Evolutionary conservation across 2,888 invertebrate genomes (phyloP), one percentile per base, ranked within the genome.

Genomic region (Amitus sp.): DNA sequence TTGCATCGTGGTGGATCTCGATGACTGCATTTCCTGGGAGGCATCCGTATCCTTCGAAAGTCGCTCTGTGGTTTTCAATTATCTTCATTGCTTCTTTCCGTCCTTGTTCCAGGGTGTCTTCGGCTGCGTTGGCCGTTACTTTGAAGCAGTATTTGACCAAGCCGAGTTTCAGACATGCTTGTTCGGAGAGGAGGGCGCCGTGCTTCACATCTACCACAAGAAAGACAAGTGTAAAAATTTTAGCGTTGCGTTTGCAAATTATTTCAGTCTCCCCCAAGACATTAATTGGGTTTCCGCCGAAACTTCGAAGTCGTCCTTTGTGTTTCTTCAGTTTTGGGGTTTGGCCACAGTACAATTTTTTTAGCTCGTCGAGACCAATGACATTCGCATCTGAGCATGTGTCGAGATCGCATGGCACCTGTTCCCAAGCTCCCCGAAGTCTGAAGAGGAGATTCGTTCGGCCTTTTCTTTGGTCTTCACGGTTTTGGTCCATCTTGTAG

Each of bases 371-470:
- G 27, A 28, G 47, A 1, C 53, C 47, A 12, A 53, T 47, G 2
- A 54, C 47, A 33, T 40, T 47, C 3, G 40, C 47, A 10, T 54
- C 47, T 5, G 40, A 47, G 19, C 47, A 17, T 0, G 53, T 47
- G 19, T 47, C 53, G 5, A 54, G 18, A 6, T 54, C 53, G 47
- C 47, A 54, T 1, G 17, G 9, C 1, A 54, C 40, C 12, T 10
- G 5, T 28, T 39, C 19, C 53, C 47, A 54, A 10, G 1, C 7
- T 12, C 19, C 4, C 7, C 5, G 9, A 6, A 50, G 13, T 3
- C 10, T 19, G 1, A 42, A 15, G 1, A 30, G 2, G 6, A 42
- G 2, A 10, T 30, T 12, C 10, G 20, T 33, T 2, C 23, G 12
- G 7, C 42, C 42, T 30, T 42, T 15, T 18, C 50, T 40, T 42